Conservation (phyloP, 2,113 vertebrate species). For the Tichodroma muraria region DNA sequence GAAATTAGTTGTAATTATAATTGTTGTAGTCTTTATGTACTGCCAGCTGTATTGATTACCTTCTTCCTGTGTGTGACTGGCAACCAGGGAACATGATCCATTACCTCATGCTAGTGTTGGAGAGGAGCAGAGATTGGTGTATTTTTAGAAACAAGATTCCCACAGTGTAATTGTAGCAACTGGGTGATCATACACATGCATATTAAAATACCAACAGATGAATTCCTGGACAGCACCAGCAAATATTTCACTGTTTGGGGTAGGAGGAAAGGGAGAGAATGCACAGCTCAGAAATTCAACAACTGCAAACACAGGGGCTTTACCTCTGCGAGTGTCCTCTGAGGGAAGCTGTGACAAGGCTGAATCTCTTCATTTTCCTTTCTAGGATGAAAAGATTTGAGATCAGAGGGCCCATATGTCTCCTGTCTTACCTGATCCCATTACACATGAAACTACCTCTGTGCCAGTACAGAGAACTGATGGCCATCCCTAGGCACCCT, state of each 20-base stretch:
- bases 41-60: slow-evolving; percentile 17
- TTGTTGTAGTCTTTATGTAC: background rate
- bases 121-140: background rate
- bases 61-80: background rate
- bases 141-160: slow-evolving; percentile 47
- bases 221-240: slow-evolving; percentile 1
- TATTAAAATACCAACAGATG: slow-evolving; percentile 16
- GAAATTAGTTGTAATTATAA: background rate
- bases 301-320: background rate
- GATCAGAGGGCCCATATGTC: background rate
- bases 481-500: background rate
- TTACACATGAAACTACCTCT: background rate
- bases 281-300: background rate
- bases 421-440: background rate
- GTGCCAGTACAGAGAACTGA: background rate
- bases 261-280: background rate
- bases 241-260: background rate
- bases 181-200: background rate
- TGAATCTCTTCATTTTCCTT: background rate
- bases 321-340: background rate
- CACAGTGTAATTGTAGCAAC: background rate
- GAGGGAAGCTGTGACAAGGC: background rate
- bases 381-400: background rate
- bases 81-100: background rate
- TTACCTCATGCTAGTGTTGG: background rate